Evolutionary conservation across 2,888 invertebrate species (phyloP), one percentile per base, ranked within the genome.

Genomic region (Erebia epiphron): DNA sequence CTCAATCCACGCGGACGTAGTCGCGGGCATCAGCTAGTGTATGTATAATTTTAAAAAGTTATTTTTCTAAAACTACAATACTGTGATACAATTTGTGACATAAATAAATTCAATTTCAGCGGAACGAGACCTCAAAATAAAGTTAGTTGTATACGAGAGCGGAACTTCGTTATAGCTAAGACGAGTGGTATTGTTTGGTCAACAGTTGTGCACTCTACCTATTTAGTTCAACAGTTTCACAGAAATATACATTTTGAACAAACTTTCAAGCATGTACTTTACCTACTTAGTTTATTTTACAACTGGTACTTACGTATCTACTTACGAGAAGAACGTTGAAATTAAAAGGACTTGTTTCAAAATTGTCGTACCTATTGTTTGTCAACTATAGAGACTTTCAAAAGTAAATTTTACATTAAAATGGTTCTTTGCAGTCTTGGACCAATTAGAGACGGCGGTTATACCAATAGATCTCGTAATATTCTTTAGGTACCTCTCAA

Each of bases 141-240:
- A 64, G 46, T 41, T 67, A 64, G 69, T 69, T 43, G 18, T 49
- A 60, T 54, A 41, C 43, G 50, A 61, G 61, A 52, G 66, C 46
- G 50, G 61, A 52, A 70, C 46, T 68, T 60, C 56, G 60, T 56
- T 56, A 43, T 35, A 65, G 60, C 62, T 57, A 66, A 73, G 62
- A 41, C 68, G 35, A 71, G 65, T 64, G 62, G 52, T 61, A 71
- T 71, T 68, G 73, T 73, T 73, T 70, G 52, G 57, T 68, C 58
- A 62, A 73, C 57, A 73, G 57, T 68, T 52, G 68, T 56, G 61
- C 63, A 69, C 65, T 68, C 57, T 50, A 73, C 67, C 69, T 68
- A 56, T 35, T 60, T n/a, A 63, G 50, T 50, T 63, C 26, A n/a
- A 35, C 58, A 54, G 64, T 64, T 70, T n/a, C 43, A 50, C 49